Conservation (phyloP, 2,797 vertebrate genomes). For the Passerculus sandwichensis region DNA sequence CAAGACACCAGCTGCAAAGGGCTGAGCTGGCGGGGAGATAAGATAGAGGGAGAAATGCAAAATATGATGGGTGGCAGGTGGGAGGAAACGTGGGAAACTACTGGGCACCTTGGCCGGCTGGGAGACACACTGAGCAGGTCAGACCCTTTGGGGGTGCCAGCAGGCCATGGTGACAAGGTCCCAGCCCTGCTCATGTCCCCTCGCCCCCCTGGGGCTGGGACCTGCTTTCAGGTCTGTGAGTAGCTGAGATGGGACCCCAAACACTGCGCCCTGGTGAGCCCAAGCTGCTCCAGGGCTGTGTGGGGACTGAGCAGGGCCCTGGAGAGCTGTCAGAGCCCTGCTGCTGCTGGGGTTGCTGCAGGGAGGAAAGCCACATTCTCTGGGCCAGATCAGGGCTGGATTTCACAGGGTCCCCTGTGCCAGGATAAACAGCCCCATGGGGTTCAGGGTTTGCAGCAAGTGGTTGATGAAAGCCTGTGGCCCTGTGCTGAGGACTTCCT, state of each 20-base stretch:
- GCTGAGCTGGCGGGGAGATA: not conserved
- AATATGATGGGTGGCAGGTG: not conserved
- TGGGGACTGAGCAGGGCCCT: not conserved
- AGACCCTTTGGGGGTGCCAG: not conserved
- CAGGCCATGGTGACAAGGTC: not conserved
- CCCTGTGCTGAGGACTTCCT: not conserved
- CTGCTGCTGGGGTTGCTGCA: rapidly evolving
- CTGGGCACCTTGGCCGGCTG: not conserved
- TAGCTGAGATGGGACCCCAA: not conserved
- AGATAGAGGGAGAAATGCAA: slow-evolving; percentile 64
- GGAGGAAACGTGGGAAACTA: slow-evolving; percentile 55
- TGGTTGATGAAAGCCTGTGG: not conserved
- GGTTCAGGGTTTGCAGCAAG: not conserved
- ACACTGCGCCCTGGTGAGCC: not conserved
- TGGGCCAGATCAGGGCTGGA: not conserved
- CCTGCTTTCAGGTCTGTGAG: not conserved
- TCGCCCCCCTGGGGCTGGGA: not conserved
- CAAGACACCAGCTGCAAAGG: slow-evolving; percentile 58
- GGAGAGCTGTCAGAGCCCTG: not conserved
- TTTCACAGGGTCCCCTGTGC: not conserved
- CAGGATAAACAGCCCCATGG: slow-evolving; percentile 39
- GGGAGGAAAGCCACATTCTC: rapidly evolving
- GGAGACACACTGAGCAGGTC: not conserved
- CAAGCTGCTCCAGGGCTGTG: not conserved
- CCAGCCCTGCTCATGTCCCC: rapidly evolving